phyloP scores from a whole-genome alignment of 2,797 vertebrate genomes.

The Darevskia nairensis region DNA sequence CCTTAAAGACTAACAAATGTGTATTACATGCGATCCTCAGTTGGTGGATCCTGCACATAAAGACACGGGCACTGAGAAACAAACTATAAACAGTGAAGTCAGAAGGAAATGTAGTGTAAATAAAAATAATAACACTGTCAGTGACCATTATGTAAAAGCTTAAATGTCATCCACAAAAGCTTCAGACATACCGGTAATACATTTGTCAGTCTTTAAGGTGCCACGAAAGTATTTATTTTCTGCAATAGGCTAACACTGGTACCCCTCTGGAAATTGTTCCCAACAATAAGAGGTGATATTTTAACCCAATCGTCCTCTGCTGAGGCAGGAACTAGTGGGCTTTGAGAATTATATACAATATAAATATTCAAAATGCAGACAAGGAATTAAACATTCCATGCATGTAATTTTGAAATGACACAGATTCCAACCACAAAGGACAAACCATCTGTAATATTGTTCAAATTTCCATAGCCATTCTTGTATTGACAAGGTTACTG shows the following conservation, averaged over 20 bases:
- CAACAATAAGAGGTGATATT: not conserved
- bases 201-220: not conserved
- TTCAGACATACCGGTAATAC: not conserved
- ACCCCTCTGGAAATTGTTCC: not conserved
- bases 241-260: not conserved
- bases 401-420: slow-evolving; percentile 1
- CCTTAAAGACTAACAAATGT: not conserved
- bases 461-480: not conserved
- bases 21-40: not conserved
- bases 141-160: not conserved
- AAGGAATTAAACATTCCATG: not conserved
- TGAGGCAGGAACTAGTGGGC: not conserved
- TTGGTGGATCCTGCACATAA: no score
- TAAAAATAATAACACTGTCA: not conserved
- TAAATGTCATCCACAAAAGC: not conserved
- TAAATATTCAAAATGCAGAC: not conserved
- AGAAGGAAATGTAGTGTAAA: no score
- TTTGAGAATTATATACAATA: not conserved
- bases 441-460: not conserved
- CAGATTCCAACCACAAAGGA: not conserved
- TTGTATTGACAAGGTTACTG: slow-evolving; percentile 8
- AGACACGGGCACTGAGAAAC: no score
- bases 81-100: not conserved
- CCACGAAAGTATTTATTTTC: not conserved
- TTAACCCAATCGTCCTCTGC: not conserved